Evolutionary conservation across 2,888 invertebrate genomes (phyloP).

Genomic region (Pelosia muscerda): DNA sequence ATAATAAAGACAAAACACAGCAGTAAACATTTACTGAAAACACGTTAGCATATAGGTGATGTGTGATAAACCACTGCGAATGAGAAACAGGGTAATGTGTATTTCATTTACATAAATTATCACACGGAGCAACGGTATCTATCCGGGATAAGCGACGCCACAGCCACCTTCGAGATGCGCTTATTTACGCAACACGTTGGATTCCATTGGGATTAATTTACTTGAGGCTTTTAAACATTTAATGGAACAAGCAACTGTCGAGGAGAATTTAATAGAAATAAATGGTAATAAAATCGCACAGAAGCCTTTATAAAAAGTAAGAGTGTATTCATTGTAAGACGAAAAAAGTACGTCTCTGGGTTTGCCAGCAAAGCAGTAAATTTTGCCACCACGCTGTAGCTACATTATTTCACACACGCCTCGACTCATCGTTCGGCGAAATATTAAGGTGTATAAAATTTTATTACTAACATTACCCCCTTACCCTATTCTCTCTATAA

Average conservation of each 20-base stretch:
- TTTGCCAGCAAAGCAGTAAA: conserved; percentile 68
- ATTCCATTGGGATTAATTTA: conserved; percentile 75
- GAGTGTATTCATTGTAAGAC: conserved; percentile 45
- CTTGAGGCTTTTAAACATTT: conserved; percentile 64
- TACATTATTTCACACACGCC: conserved; percentile 83
- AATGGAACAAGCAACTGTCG: conserved; percentile 42
- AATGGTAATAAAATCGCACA: conserved; percentile 36
- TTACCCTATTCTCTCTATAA: conserved; percentile 77
- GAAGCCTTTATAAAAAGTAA: conserved; percentile 28
- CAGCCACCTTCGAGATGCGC: conserved; percentile 60
- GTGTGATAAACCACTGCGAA: conserved; percentile 69
- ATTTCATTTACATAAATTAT: conserved; percentile 86
- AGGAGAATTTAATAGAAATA: conserved; percentile 44
- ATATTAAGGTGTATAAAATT: conserved; percentile 86
- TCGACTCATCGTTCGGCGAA: conserved; percentile 82
- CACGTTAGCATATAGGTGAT: conserved; percentile 66
- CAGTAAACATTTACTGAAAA: conserved; percentile 79
- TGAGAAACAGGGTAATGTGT: conserved; percentile 80
- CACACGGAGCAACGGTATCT: conserved; percentile 70
- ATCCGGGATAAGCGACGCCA: conserved; percentile 58
- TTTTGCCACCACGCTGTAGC: conserved; percentile 65
- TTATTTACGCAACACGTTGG: conserved; percentile 75
- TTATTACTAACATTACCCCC: conserved; percentile 83
- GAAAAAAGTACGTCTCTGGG: conserved; percentile 55
- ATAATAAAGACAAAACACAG: conserved; percentile 80